phyloP scores from a whole-genome alignment of 2,888 invertebrate genomes.

The Diaperis boleti region DNA sequence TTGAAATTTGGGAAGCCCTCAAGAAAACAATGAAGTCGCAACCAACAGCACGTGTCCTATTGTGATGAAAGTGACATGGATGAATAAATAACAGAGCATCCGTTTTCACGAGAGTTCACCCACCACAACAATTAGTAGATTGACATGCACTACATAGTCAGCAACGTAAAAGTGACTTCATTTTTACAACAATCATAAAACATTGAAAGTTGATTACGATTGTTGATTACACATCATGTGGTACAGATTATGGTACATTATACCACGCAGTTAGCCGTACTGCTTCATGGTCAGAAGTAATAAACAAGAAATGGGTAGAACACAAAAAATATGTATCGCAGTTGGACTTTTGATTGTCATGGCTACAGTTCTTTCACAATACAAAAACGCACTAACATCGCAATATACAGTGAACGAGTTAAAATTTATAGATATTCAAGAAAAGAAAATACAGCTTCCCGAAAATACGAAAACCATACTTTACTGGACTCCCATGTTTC shows the following conservation, averaged over 20 bases:
- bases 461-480: conserved; percentile 47
- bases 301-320: no score
- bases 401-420: not conserved
- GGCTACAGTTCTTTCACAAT: no score
- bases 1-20: not conserved
- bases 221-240: no score
- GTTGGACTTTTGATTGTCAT: no score
- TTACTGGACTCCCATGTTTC: conserved; percentile 54
- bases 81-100: conserved; percentile 13
- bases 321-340: no score
- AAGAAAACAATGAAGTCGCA: conserved; percentile 10
- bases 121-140: conserved; percentile 21
- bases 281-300: no score
- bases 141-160: conserved; percentile 18
- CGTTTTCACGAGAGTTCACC: conserved; percentile 12
- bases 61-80: conserved; percentile 9
- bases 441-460: not conserved
- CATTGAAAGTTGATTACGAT: no score
- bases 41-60: not conserved
- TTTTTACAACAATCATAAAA: no score
- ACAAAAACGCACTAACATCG: not conserved
- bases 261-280: no score
- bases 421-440: not conserved
- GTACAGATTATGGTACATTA: not conserved
- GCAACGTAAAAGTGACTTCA: conserved; percentile 12